Evolutionary conservation across 2,797 vertebrate species (phyloP).

Genomic region (Enteromius viviparus): DNA sequence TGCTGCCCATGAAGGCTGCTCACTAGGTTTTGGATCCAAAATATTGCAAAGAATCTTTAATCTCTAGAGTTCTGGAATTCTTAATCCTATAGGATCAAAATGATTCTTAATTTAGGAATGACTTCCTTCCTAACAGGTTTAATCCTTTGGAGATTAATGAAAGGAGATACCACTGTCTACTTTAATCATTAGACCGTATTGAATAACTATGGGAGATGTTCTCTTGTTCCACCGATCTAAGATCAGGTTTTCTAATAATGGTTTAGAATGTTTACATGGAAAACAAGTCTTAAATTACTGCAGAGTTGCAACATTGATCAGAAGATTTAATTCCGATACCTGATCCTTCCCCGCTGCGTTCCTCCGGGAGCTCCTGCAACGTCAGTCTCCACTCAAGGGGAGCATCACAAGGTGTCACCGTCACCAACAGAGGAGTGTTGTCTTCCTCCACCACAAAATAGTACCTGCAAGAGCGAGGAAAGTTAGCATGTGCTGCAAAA

Average conservation of each 20-base stretch:
- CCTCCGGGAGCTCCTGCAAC: constrained; percentile 95
- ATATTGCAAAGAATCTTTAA: neutral
- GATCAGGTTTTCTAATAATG: constrained; percentile 21
- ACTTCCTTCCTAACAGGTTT: constrained; percentile 37
- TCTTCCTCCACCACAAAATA: constrained; percentile 99
- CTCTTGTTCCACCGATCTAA: constrained; percentile 11
- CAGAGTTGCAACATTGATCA: constrained; percentile 70
- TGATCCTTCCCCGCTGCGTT: constrained; percentile 87
- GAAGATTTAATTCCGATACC: constrained; percentile 73
- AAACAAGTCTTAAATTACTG: constrained; percentile 57
- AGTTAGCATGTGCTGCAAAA: neutral
- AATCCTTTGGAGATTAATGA: constrained; percentile 42
- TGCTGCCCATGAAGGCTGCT: neutral
- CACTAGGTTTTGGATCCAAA: neutral
- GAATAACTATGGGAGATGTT: constrained; percentile 21
- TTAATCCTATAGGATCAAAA: neutral
- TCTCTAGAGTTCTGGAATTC: neutral
- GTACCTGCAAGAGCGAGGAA: constrained; percentile 80
- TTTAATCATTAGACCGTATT: constrained; percentile 44
- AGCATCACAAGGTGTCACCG: constrained; percentile 94
- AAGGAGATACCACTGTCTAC: constrained; percentile 41
- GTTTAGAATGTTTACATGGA: constrained; percentile 42
- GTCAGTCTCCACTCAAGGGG: constrained; percentile 96
- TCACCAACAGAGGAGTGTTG: constrained; percentile 95
- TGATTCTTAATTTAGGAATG: constrained; percentile 10